These are phyloP conservation scores for Dolomedes plantarius DNA, from an alignment of 2,888 invertebrate genomes.

Conservation along the genomic window DNA sequence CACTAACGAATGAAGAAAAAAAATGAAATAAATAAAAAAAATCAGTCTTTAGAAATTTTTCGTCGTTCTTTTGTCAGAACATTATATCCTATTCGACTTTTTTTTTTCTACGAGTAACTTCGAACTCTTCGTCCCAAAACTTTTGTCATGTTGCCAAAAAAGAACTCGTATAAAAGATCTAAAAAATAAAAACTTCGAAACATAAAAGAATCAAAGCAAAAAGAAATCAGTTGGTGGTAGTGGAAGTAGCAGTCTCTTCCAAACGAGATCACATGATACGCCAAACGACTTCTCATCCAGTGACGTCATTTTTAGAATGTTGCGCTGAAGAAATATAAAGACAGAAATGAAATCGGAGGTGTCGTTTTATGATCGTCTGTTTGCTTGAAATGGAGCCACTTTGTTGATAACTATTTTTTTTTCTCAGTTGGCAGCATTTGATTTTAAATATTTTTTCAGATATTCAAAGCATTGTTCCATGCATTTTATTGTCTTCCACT, in stretches of 20 bases:
- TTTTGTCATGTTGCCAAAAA: slow-evolving; percentile 69
- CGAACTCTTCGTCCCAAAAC: slow-evolving; percentile 62
- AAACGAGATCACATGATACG: slow-evolving; percentile 64
- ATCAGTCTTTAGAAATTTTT: slow-evolving; percentile 33
- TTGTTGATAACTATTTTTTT: slow-evolving; percentile 23
- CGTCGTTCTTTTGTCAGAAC: slow-evolving; percentile 55
- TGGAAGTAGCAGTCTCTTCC: slow-evolving; percentile 54
- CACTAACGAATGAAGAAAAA: background rate
- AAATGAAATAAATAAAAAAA: slow-evolving; percentile 34
- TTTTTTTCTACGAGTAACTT: slow-evolving; percentile 29
- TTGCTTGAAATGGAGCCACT: slow-evolving; percentile 1
- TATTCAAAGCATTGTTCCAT: background rate
- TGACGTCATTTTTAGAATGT: slow-evolving; percentile 57
- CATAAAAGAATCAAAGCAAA: slow-evolving; percentile 32
- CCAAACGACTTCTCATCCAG: slow-evolving; percentile 42
- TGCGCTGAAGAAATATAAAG: background rate
- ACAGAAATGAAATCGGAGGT: slow-evolving; percentile 20
- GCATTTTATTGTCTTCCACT: background rate
- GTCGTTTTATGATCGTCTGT: slow-evolving; percentile 22
- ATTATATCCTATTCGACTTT: slow-evolving; percentile 46
- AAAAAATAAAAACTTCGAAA: slow-evolving; percentile 31
- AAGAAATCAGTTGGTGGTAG: slow-evolving; percentile 45
- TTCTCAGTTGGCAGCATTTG: background rate
- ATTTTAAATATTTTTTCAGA: background rate
- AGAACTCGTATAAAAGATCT: slow-evolving; percentile 43